Evolutionary conservation across 2,888 invertebrate species (phyloP).

Genomic region (Smittia aterrima): DNA sequence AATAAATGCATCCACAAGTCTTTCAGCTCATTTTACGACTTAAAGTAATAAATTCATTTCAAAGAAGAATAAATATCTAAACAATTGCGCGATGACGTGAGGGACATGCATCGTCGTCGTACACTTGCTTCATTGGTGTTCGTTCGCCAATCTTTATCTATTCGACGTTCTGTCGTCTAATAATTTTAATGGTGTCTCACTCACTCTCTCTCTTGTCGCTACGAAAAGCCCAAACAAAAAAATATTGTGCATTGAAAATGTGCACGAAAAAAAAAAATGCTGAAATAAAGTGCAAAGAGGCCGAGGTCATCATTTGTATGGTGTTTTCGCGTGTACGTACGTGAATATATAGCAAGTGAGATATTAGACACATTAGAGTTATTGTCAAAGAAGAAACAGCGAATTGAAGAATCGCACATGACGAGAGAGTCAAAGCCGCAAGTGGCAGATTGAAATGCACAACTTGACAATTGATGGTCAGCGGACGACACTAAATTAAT

Average conservation of each 20-base stretch:
- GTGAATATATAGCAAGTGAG: conserved; percentile 31
- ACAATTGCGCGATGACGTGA: conserved; percentile 34
- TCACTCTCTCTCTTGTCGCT: background rate
- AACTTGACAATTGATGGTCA: conserved; percentile 37
- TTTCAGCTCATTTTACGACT: conserved; percentile 20
- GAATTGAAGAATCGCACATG: conserved; percentile 32
- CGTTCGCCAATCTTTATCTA: conserved; percentile 32
- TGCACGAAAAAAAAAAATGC: conserved; percentile 31
- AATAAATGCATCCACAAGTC: conserved; percentile 40
- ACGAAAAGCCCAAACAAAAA: conserved; percentile 18
- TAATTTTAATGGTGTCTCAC: conserved; percentile 34
- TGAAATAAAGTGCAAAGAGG: conserved; percentile 40
- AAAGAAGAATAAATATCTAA: conserved; percentile 37
- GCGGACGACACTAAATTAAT: background rate
- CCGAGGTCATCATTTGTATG: conserved; percentile 38
- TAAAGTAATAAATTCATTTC: conserved; percentile 15
- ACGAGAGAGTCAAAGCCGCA: conserved; percentile 37
- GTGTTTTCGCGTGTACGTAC: conserved; percentile 36
- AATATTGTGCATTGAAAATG: conserved; percentile 40
- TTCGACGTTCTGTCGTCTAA: conserved; percentile 29
- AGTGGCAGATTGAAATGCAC: conserved; percentile 22
- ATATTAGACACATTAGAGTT: conserved; percentile 24
- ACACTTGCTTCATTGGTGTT: background rate
- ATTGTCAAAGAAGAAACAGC: conserved; percentile 37
- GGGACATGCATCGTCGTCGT: conserved; percentile 19